Evolutionary conservation across 2,888 invertebrate genomes (phyloP), one percentile per base, ranked within the genome.

Genomic region (Acronicta aceris): DNA sequence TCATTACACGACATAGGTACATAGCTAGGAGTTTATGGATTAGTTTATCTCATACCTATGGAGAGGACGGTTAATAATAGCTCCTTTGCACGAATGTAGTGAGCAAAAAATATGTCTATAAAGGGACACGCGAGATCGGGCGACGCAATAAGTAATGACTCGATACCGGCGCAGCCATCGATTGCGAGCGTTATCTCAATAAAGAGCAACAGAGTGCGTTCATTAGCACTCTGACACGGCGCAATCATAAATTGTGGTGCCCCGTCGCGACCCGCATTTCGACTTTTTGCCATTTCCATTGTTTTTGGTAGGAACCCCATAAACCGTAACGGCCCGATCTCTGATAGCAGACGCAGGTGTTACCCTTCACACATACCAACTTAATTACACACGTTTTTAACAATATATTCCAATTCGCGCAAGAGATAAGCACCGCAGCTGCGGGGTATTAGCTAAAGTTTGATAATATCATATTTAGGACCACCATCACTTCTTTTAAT

Each of bases 181-280:
- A 89, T 92, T 92, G 90, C 90, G 81, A 89, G 87, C 90, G 90
- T 91, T 93, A 94, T 94, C 93, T 94, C 93, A 93, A 94, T 94
- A 94, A 94, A 94, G 93, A 91, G 88, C 91, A 92, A 91, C 92
- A 87, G 89, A 92, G 92, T 90, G 92, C 90, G 91, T 93, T 94
- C 94, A 94, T 94, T 94, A 94, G 91, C 91, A 91, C 92, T 91
- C 90, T 93, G 93, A 93, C 94, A 91, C 90, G 89, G 88, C 85
- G 90, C 86, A 90, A 93, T 94, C 94, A 93, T 94, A 94, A 94
- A 94, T 94, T 92, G 88, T 89, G 92, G 91, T 89, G 85, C 92
- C 94, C 93, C 89, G 91, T 84, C 85, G 94, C 87, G 93, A 81
- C 91, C 91, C 91, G 92, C 89, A 92, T 93, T 76, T 88, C 81